A percentile compares a stretch with the other conserved stretches of the same genome.
phyloP scores from a whole-genome alignment of 2,113 vertebrate genomes.

The Marmota flaviventris region DNA sequence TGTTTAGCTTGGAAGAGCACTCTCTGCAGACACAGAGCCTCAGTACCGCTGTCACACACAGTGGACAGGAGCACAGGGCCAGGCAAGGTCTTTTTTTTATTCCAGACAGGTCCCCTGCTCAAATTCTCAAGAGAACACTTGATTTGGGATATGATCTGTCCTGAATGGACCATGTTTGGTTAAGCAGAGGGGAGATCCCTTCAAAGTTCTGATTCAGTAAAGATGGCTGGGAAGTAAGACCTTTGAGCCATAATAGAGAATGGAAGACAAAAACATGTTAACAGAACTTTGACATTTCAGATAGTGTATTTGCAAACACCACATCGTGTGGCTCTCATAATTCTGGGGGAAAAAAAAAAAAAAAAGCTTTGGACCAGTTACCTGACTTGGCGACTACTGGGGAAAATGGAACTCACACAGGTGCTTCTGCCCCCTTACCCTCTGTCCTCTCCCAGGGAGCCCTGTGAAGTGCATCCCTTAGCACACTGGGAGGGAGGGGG shows the following conservation, averaged over 20 bases:
- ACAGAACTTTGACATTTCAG: rapidly evolving
- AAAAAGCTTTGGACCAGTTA: not conserved
- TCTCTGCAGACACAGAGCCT: not conserved
- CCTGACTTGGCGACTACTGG: rapidly evolving
- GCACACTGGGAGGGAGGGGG: rapidly evolving
- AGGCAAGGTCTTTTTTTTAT: not conserved
- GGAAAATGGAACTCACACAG: not conserved
- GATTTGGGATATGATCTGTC: not conserved
- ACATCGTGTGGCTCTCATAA: rapidly evolving
- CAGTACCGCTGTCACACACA: rapidly evolving
- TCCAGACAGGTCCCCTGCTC: not conserved
- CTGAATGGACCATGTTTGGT: rapidly evolving
- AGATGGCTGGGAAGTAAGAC: not conserved
- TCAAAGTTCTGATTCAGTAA: not conserved
- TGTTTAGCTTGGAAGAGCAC: not conserved
- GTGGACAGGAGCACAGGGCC: rapidly evolving
- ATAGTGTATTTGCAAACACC: rapidly evolving
- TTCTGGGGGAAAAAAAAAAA: too few relatives aligned
- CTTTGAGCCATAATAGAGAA: rapidly evolving
- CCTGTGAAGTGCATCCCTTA: rapidly evolving
- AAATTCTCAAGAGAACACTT: not conserved
- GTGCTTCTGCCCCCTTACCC: not conserved
- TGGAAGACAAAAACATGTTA: rapidly evolving
- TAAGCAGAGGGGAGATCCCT: not conserved
- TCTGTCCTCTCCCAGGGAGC: not conserved